A percentile compares a stretch with the other conserved stretches of the same genome.
These are phyloP conservation scores for Hemibagrus guttatus DNA, from an alignment of 2,797 vertebrate species.

Conservation along the genomic window DNA sequence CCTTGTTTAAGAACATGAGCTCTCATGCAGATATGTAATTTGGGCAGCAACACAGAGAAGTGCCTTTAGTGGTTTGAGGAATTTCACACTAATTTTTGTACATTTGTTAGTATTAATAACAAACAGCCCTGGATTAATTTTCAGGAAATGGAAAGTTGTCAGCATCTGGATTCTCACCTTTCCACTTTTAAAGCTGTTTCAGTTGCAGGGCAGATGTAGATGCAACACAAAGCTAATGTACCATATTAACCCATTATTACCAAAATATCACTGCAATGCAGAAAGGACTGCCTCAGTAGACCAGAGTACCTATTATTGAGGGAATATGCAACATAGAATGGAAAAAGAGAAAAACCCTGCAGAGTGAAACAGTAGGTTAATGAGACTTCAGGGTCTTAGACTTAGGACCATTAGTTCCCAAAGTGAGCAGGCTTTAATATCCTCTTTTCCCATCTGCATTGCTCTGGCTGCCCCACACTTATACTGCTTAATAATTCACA, in stretches of 20 bases:
- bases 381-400: constrained; percentile 47
- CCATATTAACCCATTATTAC: not conserved
- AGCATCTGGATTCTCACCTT: not conserved
- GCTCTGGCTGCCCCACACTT: constrained; percentile 43
- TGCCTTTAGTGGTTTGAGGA: constrained; percentile 4
- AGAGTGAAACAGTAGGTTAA: constrained; percentile 46
- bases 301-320: constrained; percentile 16
- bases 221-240: not conserved
- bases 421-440: constrained; percentile 56
- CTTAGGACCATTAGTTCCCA: constrained; percentile 51
- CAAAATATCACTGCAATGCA: constrained; percentile 3
- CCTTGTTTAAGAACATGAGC: constrained; percentile 16
- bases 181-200: not conserved
- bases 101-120: constrained; percentile 8
- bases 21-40: constrained; percentile 19
- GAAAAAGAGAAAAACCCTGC: constrained; percentile 39
- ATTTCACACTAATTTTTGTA: constrained; percentile 2
- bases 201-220: not conserved
- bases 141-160: not conserved
- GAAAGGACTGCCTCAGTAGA: constrained; percentile 23
- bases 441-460: constrained; percentile 46
- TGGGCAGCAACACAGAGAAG: not conserved
- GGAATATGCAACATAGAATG: constrained; percentile 34
- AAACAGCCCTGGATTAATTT: not conserved
- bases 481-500: constrained; percentile 61